These are phyloP conservation scores for Hololepta plana DNA, from an alignment of 2,888 invertebrate genomes.

Conservation along the genomic window DNA sequence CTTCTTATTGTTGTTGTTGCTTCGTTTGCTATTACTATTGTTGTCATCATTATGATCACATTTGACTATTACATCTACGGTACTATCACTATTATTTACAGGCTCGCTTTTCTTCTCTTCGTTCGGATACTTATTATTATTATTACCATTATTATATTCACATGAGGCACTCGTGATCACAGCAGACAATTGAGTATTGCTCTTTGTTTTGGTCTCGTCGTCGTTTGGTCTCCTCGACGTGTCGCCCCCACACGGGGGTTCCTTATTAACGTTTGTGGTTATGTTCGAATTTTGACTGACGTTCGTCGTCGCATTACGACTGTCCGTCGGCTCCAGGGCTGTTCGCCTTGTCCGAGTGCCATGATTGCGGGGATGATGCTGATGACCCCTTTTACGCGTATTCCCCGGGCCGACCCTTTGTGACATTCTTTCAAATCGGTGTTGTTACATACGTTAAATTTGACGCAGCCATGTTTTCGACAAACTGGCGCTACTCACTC, in stretches of 20 bases:
- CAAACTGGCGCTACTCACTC: constrained; percentile 20
- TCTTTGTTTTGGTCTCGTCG: constrained; percentile 6
- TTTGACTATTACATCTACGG: no score
- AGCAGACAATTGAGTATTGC: constrained; percentile 8
- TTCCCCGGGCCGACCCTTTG: constrained; percentile 40
- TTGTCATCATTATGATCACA: not conserved
- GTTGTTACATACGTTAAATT: no score
- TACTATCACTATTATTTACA: no score
- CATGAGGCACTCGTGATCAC: constrained; percentile 15
- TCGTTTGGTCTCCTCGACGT: constrained; percentile 7
- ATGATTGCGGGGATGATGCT: constrained; percentile 52
- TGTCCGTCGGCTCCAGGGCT: constrained; percentile 25
- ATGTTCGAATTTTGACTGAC: constrained; percentile 18
- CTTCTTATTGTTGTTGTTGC: constrained; percentile 4
- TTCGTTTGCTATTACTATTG: not conserved
- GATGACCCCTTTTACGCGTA: constrained; percentile 51
- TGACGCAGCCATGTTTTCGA: no score
- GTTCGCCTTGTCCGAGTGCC: constrained; percentile 29
- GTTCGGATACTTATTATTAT: not conserved
- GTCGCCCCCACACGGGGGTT: constrained; percentile 9
- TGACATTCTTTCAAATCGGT: constrained; percentile 33
- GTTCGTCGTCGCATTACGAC: not conserved
- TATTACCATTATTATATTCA: constrained; percentile 7
- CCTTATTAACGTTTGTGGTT: constrained; percentile 14
- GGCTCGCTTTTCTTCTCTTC: no score